phyloP scores from a whole-genome alignment of 2,888 invertebrate species.

The Halocaridina rubra region DNA sequence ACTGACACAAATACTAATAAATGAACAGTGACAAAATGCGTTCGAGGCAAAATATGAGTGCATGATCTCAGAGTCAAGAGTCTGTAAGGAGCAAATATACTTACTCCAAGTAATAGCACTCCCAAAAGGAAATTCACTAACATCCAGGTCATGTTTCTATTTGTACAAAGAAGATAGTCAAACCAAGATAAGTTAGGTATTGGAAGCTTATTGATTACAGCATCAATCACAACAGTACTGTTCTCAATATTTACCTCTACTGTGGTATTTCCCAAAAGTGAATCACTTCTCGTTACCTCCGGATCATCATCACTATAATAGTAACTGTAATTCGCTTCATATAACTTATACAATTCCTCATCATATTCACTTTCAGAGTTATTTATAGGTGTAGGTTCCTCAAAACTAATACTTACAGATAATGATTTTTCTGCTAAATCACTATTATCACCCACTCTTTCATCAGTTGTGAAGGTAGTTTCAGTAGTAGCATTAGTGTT shows the following conservation, averaged over 20 bases:
- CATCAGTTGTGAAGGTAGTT: too few relatives aligned
- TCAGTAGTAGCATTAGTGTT: too few relatives aligned
- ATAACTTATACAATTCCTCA: not conserved
- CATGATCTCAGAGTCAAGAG: constrained; percentile 49
- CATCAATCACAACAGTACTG: not conserved
- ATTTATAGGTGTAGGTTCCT: not conserved
- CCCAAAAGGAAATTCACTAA: constrained; percentile 33
- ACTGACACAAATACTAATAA: constrained; percentile 53
- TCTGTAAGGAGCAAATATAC: constrained; percentile 51
- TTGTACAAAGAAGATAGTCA: constrained; percentile 27
- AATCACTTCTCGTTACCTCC: not conserved
- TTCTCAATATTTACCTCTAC: not conserved
- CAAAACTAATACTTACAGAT: not conserved
- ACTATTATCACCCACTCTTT: too few relatives aligned
- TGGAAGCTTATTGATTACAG: not conserved
- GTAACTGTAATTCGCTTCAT: not conserved
- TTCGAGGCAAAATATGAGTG: constrained; percentile 48
- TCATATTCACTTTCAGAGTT: not conserved
- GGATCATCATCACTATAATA: not conserved
- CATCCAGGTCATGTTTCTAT: constrained; percentile 35
- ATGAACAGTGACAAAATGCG: constrained; percentile 51
- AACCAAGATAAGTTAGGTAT: constrained; percentile 25
- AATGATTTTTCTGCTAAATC: not conserved
- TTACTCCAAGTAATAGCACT: constrained; percentile 16
- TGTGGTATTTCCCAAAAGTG: not conserved